These are phyloP conservation scores for Heliconius hortense DNA, from an alignment of 2,888 invertebrate species.

Conservation along the genomic window DNA sequence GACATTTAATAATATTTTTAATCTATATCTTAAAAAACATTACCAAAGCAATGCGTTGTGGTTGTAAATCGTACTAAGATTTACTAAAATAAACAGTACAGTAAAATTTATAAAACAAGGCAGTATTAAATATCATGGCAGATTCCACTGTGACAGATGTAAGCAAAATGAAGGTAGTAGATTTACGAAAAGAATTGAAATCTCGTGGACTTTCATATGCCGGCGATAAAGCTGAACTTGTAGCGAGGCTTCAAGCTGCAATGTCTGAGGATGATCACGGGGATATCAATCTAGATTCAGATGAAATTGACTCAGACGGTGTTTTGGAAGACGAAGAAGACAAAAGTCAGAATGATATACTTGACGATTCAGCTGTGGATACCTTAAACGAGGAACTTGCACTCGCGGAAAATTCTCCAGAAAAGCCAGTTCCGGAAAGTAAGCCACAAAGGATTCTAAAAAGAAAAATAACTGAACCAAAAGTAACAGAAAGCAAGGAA, in stretches of 20 bases:
- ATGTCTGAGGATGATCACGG: slow-evolving; percentile 71
- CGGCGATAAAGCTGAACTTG: slow-evolving; percentile 92
- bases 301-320: slow-evolving; percentile 79
- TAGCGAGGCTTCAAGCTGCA: slow-evolving; percentile 86
- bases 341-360: slow-evolving; percentile 70
- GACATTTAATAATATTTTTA: slow-evolving; percentile 11
- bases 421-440: slow-evolving; percentile 51
- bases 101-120: not conserved
- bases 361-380: slow-evolving; percentile 67
- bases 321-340: slow-evolving; percentile 81
- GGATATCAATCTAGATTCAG: slow-evolving; percentile 72
- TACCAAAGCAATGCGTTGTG: slow-evolving; percentile 14
- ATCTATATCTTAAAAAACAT: slow-evolving; percentile 1
- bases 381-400: slow-evolving; percentile 70
- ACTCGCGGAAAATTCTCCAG: slow-evolving; percentile 49
- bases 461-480: slow-evolving; percentile 61
- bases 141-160: slow-evolving; percentile 58
- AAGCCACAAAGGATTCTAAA: slow-evolving; percentile 65
- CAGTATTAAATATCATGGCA: slow-evolving; percentile 46
- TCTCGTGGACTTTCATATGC: slow-evolving; percentile 86
- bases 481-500: slow-evolving; percentile 63
- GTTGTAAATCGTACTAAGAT: not conserved
- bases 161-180: slow-evolving; percentile 87
- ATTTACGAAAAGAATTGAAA: slow-evolving; percentile 91
- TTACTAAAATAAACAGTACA: not conserved